Evolutionary conservation across 1,140 invertebrate genomes (phyloP), one percentile per base, ranked within the genome.

Genomic region (Camponotus vicinus): DNA sequence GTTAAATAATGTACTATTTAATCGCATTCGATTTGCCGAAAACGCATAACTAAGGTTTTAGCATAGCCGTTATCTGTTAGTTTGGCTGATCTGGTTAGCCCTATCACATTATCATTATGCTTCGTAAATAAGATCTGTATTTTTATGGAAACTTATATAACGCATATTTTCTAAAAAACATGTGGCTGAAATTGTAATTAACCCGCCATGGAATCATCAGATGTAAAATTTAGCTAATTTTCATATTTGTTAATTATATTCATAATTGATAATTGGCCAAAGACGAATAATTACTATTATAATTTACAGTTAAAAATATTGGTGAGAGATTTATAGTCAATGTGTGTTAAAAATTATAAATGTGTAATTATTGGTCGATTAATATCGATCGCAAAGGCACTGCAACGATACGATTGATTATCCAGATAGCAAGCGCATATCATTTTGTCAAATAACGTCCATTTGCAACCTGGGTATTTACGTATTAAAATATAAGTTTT

Each of bases 191-290:
- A 52, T 66, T 42, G 21, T 77, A 63, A 77, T 77, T 3, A 66
- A 45, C 32, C 18, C 40, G 15, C 27, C 61, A n/a, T 15, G 27
- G 49, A 76, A 61, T 76, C 34, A 40, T 59, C 55, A 42, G 27
- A 76, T 61, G 34, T 59, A 61, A 52, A 52, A 76, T 76, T 76
- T 40, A 75, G 34, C 57, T 40, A 40, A 59, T 27, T 40, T 76
- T 75, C 59, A 76, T 55, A 76, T 59, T 75, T 73, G 70, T 21
- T 75, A 57, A 75, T 73, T 73, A 73, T n/a, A 32, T 21, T 57
- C 21, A 34, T 59, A 59, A 40, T 59, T 59, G 52, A 34, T 55
- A 57, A 37, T 55, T 73, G 32, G 32, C 13, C 34, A 76, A 52
- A 15, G 3, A n/a, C 15, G 32, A 59, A 59, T 21, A 59, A 59